A percentile compares a stretch with the other conserved stretches of the same genome.
These are phyloP conservation scores for Xanthorhoe spadicearia DNA, from an alignment of 2,888 invertebrate genomes.

Conservation along the genomic window DNA sequence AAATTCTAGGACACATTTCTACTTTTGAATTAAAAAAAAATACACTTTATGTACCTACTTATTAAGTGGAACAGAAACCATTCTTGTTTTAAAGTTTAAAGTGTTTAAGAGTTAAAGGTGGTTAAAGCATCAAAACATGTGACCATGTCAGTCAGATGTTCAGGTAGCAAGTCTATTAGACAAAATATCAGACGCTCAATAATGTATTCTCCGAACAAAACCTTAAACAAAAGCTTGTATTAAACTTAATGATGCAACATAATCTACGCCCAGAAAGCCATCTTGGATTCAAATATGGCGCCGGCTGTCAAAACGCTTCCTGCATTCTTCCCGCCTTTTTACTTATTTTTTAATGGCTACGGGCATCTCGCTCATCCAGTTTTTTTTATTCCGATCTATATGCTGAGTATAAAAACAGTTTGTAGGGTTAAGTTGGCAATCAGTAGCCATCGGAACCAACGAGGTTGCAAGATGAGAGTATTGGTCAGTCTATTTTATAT, in stretches of 20 bases:
- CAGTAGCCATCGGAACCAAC: slow-evolving; percentile 71
- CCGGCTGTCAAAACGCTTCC: slow-evolving; percentile 70
- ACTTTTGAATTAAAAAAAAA: too few relatives aligned
- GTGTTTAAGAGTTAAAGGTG: too few relatives aligned
- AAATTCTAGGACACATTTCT: too few relatives aligned
- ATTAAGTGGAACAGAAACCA: too few relatives aligned
- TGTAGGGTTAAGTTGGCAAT: slow-evolving; percentile 56
- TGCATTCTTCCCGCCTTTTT: slow-evolving; percentile 71
- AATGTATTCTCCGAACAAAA: background rate
- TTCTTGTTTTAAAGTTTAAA: too few relatives aligned
- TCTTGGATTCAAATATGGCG: slow-evolving; percentile 52
- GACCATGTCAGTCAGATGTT: too few relatives aligned
- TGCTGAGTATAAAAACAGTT: slow-evolving; percentile 71
- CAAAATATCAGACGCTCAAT: background rate
- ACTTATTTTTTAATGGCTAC: slow-evolving; percentile 52
- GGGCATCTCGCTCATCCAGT: slow-evolving; percentile 54
- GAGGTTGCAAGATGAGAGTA: slow-evolving; percentile 74
- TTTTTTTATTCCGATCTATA: slow-evolving; percentile 52
- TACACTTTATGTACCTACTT: too few relatives aligned
- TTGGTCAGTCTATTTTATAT: slow-evolving; percentile 65
- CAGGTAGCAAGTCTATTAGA: background rate
- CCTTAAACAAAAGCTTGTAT: slow-evolving; percentile 10
- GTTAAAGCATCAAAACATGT: too few relatives aligned
- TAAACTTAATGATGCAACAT: slow-evolving; percentile 40
- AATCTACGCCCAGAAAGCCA: slow-evolving; percentile 39